These are phyloP conservation scores for Seriola quinqueradiata DNA, from an alignment of 2,113 vertebrate genomes.

Conservation along the genomic window DNA sequence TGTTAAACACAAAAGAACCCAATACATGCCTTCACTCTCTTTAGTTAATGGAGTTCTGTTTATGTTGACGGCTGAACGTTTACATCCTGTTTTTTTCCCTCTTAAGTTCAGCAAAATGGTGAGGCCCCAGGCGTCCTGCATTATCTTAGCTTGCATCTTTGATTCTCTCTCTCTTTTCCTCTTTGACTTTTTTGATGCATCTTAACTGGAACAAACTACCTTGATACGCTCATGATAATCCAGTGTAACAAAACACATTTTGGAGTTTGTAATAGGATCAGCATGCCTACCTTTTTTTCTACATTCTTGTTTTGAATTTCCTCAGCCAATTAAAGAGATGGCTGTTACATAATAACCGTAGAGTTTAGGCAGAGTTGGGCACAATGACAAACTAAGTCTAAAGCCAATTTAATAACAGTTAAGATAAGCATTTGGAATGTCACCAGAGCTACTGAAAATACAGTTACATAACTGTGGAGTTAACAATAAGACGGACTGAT, in stretches of 20 bases:
- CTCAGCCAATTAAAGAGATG: background rate
- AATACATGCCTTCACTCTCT: background rate
- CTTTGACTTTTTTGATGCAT: background rate
- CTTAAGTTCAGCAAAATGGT: background rate
- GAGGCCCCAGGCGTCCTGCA: too few species aligned
- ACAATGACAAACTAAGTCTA: background rate
- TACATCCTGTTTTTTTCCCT: background rate
- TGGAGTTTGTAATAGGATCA: background rate
- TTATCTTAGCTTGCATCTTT: background rate
- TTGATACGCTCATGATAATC: background rate
- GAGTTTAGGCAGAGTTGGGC: background rate
- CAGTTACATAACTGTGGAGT: slow-evolving; percentile 1
- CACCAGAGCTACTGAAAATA: background rate
- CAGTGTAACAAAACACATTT: background rate
- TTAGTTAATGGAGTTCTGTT: background rate
- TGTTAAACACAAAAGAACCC: background rate
- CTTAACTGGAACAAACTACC: background rate
- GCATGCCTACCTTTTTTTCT: background rate
- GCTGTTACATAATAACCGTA: background rate
- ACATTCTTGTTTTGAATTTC: background rate
- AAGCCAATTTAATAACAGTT: background rate
- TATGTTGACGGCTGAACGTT: background rate
- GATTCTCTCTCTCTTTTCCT: background rate
- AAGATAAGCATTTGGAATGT: background rate
- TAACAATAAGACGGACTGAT: background rate